Percentiles rank a stretch among this genome's conserved stretches.
These are phyloP conservation scores for Drosophila ezoana DNA, from an alignment of 2,888 invertebrate genomes.

Conservation along the genomic window DNA sequence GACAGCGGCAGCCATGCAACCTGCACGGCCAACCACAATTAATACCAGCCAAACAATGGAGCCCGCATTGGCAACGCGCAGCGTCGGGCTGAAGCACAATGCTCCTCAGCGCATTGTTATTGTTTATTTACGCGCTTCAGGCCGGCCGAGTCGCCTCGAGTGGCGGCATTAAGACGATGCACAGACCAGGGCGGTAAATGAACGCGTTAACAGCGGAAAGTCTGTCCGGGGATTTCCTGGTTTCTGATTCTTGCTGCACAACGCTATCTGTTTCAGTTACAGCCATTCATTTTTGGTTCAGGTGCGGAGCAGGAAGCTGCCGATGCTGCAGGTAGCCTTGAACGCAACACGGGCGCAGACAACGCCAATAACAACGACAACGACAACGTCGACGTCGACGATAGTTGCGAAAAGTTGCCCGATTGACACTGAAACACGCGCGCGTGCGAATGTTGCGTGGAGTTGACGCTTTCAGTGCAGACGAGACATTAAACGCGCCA, in stretches of 20 bases:
- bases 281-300: constrained; percentile 4
- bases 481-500: constrained; percentile 77
- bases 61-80: constrained; percentile 12
- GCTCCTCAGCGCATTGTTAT: constrained; percentile 47
- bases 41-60: constrained; percentile 59
- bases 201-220: constrained; percentile 24
- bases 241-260: constrained; percentile 8
- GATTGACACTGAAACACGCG: constrained; percentile 52
- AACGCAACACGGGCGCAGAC: constrained; percentile 29
- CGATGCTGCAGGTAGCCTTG: constrained; percentile 50
- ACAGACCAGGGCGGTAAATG: constrained; percentile 4
- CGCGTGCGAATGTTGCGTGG: constrained; percentile 63
- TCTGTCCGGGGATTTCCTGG: constrained; percentile 29
- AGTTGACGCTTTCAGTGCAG: constrained; percentile 78
- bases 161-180: constrained; percentile 11
- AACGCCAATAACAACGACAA: constrained; percentile 21
- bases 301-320: constrained; percentile 44
- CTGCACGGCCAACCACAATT: constrained; percentile 54
- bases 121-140: constrained; percentile 51
- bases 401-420: constrained; percentile 35
- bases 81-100: constrained; percentile 18
- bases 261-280: constrained; percentile 9
- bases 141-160: constrained; percentile 21
- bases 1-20: constrained; percentile 4
- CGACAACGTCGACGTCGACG: constrained; percentile 23